Percentiles rank a stretch among this genome's conserved stretches.
These are phyloP conservation scores for Lucifuga dentata DNA, from an alignment of 2,113 vertebrate species.

Conservation along the genomic window DNA sequence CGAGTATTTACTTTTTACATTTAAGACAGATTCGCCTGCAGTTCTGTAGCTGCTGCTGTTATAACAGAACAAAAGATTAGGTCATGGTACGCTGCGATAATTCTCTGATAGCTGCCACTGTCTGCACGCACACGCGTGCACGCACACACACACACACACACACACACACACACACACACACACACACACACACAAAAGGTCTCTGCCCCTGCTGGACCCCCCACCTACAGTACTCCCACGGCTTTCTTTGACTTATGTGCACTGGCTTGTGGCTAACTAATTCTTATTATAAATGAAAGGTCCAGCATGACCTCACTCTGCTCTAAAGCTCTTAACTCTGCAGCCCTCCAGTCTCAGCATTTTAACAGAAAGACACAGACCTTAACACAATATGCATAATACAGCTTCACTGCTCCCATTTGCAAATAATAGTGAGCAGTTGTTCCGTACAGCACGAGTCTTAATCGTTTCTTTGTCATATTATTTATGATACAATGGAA, in stretches of 20 bases:
- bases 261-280: constrained; percentile 79
- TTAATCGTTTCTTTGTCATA: constrained; percentile 26
- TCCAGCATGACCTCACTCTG: constrained; percentile 71
- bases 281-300: constrained; percentile 78
- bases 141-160: constrained; percentile 8
- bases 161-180: constrained; percentile 28
- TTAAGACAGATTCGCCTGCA: not conserved
- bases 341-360: constrained; percentile 27
- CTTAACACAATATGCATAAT: constrained; percentile 41
- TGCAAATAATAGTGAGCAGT: constrained; percentile 49
- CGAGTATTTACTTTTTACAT: constrained; percentile 53
- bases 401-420: constrained; percentile 17
- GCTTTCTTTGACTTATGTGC: constrained; percentile 76
- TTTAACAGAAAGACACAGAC: constrained; percentile 51
- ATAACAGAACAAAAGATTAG: constrained; percentile 48
- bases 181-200: constrained; percentile 52
- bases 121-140: constrained; percentile 26
- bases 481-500: constrained; percentile 12
- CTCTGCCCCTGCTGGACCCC: constrained; percentile 63
- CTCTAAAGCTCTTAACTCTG: constrained; percentile 63
- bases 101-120: constrained; percentile 54
- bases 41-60: constrained; percentile 36
- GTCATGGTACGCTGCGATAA: constrained; percentile 52
- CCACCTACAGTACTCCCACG: constrained; percentile 70
- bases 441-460: constrained; percentile 9